phyloP scores from a whole-genome alignment of 2,113 vertebrate genomes.

The Scortum barcoo region DNA sequence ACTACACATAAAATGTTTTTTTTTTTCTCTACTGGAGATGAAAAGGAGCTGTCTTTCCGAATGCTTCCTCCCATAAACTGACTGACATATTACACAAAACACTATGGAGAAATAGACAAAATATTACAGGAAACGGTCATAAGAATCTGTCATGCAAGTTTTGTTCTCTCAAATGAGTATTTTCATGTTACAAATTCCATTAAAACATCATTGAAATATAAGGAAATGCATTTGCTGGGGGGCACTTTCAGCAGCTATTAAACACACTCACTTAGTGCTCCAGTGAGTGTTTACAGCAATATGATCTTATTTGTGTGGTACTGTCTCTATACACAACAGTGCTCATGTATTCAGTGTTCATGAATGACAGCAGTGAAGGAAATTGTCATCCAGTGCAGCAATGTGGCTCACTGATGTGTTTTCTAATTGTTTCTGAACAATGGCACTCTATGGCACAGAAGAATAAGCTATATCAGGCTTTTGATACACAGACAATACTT shows the following conservation, averaged over 20 bases:
- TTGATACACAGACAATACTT: too few relatives aligned
- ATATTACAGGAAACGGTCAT: background rate
- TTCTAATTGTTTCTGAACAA: background rate
- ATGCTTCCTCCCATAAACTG: background rate
- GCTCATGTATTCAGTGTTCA: too few relatives aligned
- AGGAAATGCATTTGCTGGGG: background rate
- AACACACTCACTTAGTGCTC: background rate
- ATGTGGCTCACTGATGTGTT: background rate
- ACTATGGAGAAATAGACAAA: background rate
- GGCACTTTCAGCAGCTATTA: background rate
- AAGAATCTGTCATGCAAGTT: background rate
- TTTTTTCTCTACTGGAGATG: slow-evolving; percentile 3
- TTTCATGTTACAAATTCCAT: too few relatives aligned
- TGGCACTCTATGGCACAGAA: too few relatives aligned
- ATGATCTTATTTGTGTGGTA: background rate
- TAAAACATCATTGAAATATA: too few relatives aligned
- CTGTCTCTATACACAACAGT: background rate
- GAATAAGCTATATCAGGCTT: too few relatives aligned
- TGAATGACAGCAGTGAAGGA: too few relatives aligned
- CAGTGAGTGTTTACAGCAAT: background rate
- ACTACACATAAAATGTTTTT: background rate
- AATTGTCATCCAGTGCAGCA: too few relatives aligned
- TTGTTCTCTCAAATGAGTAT: too few relatives aligned
- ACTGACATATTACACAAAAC: background rate
- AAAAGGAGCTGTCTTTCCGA: background rate